A percentile compares a stretch with the other conserved stretches of the same genome.
phyloP scores from a whole-genome alignment of 2,888 invertebrate species.

The Melangyna quadrimaculata region DNA sequence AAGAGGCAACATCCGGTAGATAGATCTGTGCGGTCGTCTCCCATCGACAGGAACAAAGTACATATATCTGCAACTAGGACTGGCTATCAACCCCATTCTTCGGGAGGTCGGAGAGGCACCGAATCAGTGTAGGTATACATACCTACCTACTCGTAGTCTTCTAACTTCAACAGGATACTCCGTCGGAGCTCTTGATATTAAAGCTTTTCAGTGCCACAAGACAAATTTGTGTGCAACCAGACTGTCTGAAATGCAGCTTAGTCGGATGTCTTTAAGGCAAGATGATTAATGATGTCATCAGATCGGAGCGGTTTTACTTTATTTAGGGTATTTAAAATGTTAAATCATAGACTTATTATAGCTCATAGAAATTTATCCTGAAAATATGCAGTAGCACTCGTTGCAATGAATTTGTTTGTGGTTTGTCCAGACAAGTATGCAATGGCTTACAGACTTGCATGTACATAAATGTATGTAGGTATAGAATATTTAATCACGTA shows the following conservation, averaged over 20 bases:
- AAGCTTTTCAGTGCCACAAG: conserved; percentile 41
- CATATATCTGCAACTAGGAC: conserved; percentile 36
- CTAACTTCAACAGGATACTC: conserved; percentile 30
- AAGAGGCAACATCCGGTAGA: conserved; percentile 51
- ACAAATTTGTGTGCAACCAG: conserved; percentile 63
- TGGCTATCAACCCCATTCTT: not conserved
- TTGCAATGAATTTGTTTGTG: not conserved
- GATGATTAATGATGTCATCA: conserved; percentile 54
- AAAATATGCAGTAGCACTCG: conserved; percentile 11
- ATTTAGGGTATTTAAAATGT: conserved; percentile 40
- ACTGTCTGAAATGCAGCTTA: conserved; percentile 44
- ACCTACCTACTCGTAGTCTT: too few relatives aligned
- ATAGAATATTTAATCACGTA: conserved; percentile 32
- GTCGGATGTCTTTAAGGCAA: conserved; percentile 16
- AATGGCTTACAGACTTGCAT: not conserved
- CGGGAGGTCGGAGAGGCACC: not conserved
- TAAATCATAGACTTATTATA: conserved; percentile 37
- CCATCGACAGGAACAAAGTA: conserved; percentile 64
- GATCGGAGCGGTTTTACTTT: conserved; percentile 26
- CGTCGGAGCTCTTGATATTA: conserved; percentile 15
- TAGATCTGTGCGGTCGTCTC: conserved; percentile 43
- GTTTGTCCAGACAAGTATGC: conserved; percentile 38
- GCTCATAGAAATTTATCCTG: conserved; percentile 19
- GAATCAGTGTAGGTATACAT: not conserved
- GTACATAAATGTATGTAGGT: not conserved